These are phyloP conservation scores for Lithophane ornitopus DNA, from an alignment of 2,888 invertebrate species.

Conservation along the genomic window DNA sequence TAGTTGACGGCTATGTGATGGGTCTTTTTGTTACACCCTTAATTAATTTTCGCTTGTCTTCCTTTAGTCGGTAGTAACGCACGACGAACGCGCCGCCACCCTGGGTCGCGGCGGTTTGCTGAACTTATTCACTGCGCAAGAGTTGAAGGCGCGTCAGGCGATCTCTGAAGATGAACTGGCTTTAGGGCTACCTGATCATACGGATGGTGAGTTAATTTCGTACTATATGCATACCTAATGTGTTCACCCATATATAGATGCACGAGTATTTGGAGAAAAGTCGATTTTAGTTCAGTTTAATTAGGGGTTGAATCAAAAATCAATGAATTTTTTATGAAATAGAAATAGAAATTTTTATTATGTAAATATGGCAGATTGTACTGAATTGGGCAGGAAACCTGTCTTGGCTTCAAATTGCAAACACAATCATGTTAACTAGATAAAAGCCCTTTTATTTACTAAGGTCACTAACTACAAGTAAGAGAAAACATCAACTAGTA, in stretches of 20 bases:
- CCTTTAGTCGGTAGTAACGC: slow-evolving; percentile 72
- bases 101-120: slow-evolving; percentile 80
- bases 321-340: no score
- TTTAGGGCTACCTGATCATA: slow-evolving; percentile 77
- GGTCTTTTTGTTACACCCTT: no score
- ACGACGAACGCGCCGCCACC: slow-evolving; percentile 73
- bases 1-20: no score
- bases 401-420: not conserved
- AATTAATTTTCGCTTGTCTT: not conserved
- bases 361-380: not conserved
- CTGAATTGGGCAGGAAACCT: not conserved
- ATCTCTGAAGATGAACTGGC: slow-evolving; percentile 80
- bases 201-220: slow-evolving; percentile 76
- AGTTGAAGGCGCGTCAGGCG: slow-evolving; percentile 80
- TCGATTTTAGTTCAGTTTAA: no score
- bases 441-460: no score
- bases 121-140: slow-evolving; percentile 83
- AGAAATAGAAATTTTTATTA: no score
- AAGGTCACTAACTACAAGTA: no score
- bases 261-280: not conserved
- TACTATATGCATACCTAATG: not conserved
- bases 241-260: not conserved
- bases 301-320: no score
- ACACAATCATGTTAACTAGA: no score
- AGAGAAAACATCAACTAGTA: no score